Conservation (phyloP, 53 echinoderm and acorn worm genomes). For the Henricia sp. region DNA sequence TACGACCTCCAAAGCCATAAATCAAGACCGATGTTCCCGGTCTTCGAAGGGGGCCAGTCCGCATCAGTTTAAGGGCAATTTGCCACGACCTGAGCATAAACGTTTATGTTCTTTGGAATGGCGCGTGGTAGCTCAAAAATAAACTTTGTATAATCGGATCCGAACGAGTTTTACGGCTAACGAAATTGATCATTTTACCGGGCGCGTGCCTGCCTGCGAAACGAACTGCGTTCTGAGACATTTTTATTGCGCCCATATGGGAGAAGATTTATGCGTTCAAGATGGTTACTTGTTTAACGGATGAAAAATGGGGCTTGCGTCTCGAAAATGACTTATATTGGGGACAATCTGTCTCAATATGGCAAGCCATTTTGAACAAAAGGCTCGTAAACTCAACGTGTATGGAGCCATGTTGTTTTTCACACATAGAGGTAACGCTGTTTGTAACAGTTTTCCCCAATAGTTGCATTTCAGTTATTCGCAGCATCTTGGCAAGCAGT, state of each 20-base stretch:
- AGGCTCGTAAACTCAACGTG: no score
- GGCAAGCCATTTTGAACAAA: no score
- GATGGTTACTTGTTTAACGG: background rate
- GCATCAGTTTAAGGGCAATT: background rate
- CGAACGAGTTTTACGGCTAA: conserved; percentile 22
- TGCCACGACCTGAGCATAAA: conserved; percentile 11
- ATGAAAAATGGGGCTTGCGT: background rate
- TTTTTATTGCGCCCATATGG: conserved; percentile 46
- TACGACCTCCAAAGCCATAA: no score
- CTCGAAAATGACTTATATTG: no score
- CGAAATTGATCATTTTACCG: conserved; percentile 24
- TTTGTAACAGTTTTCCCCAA: no score
- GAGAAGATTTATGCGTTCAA: background rate
- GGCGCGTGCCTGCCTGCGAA: conserved; percentile 25
- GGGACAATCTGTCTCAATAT: no score
- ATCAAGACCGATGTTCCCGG: conserved; percentile 26
- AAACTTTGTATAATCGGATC: conserved; percentile 30
- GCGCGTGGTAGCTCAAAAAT: background rate
- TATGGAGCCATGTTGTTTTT: no score
- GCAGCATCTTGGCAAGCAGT: no score
- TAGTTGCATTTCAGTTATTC: no score
- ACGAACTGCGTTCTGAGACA: background rate
- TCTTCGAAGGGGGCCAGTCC: background rate
- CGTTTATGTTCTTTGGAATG: conserved; percentile 46
- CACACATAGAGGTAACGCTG: no score